phyloP scores from a whole-genome alignment of 2,888 invertebrate species.

The Furcula furcula region DNA sequence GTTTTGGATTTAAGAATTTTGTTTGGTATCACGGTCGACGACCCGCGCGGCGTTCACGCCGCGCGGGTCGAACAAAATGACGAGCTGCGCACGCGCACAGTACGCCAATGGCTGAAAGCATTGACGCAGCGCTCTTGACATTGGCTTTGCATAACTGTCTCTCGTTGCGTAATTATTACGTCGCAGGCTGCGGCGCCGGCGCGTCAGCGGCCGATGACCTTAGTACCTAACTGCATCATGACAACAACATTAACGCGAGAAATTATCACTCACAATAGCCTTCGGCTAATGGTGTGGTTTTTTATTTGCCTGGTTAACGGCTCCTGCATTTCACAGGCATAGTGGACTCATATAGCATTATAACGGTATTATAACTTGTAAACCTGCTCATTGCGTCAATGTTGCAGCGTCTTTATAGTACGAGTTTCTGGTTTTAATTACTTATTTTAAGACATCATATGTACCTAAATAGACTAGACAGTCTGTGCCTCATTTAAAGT shows the following conservation, averaged over 20 bases:
- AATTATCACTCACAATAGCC: constrained; percentile 22
- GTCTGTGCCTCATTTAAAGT: too few species aligned
- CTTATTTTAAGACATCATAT: too few species aligned
- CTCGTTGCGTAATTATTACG: constrained; percentile 45
- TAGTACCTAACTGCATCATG: constrained; percentile 28
- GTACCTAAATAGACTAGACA: too few species aligned
- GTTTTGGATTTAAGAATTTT: constrained; percentile 33
- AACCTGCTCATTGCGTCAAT: constrained; percentile 15
- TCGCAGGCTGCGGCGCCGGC: too few species aligned
- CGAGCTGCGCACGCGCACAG: constrained; percentile 10
- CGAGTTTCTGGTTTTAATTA: too few species aligned
- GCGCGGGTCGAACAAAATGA: too few species aligned
- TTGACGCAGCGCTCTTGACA: constrained; percentile 68
- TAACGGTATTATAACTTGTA: constrained; percentile 40
- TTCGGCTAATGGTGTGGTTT: constrained; percentile 21
- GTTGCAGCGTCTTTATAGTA: constrained; percentile 8
- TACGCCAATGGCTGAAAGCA: constrained; percentile 18
- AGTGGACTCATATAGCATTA: constrained; percentile 29
- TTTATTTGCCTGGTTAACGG: constrained; percentile 38
- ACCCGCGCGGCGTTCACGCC: constrained; percentile 28
- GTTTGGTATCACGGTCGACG: constrained; percentile 59
- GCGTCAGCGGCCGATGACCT: constrained; percentile 31
- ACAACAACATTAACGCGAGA: constrained; percentile 25
- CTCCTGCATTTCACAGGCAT: constrained; percentile 28
- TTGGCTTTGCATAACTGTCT: constrained; percentile 62